Evolutionary conservation across 2,888 invertebrate genomes (phyloP), one percentile per base, ranked within the genome.

Genomic region (Ormyrus labotus): DNA sequence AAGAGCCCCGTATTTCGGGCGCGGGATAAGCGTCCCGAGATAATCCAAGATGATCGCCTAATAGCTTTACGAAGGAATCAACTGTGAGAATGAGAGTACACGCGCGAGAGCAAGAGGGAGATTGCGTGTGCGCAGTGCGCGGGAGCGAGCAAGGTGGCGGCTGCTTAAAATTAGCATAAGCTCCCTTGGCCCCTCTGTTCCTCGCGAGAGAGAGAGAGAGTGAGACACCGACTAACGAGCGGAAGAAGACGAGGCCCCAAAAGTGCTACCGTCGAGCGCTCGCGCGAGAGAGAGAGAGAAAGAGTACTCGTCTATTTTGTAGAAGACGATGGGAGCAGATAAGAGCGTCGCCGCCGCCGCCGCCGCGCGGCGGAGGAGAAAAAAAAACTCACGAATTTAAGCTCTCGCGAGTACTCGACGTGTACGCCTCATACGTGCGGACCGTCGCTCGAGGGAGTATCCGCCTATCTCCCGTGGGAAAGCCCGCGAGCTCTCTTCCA

Each of bases 41-140:
- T 90, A 88, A 90, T 90, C 90, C 89, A 84, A 88, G 90, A 90
- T 90, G 89, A 90, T 90, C 90, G 89, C 87, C 88, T 90, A 90
- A 90, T 90, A 90, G 90, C 89, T 90, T 90, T 90, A 89, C 88
- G 88, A 88, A 89, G 88, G 89, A 90, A 90, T 90, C 89, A 89
- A 87, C 87, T 86, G 86, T 85, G 83, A 83, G 84, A 82, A 83
- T 83, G 81, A 83, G 81, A 76, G 81, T 57, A 78, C 50, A 13
- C 58, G n/a, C 45, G 55, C 63, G n/a, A 13, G 13, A 19, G 48
- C 45, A 34, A 48, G 9, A 34, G 47, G 34, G 58, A 53, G 64
- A 19, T 11, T n/a, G 67, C 19, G 61, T n/a, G 34, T 34, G 48
- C 8, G 72, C 7, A 19, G 67, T 34, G 34, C 34, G 47, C 77